Conservation (phyloP, 2,888 invertebrate species). For the Drosophila neonasuta region DNA sequence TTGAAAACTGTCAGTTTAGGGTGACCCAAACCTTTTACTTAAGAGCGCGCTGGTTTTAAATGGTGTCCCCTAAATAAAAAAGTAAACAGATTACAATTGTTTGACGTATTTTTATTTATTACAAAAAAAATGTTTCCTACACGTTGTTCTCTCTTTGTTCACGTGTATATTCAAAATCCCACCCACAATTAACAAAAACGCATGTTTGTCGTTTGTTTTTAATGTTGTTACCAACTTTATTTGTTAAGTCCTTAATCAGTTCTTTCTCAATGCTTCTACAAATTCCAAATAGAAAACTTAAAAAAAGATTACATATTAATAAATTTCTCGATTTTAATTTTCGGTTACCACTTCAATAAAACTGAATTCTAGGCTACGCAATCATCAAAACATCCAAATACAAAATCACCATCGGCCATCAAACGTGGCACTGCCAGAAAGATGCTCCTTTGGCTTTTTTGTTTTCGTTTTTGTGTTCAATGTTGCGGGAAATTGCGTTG, state of each 20-base stretch:
- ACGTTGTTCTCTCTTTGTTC: no score
- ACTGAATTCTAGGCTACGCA: conserved; percentile 60
- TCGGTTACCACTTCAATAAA: conserved; percentile 64
- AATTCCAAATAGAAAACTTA: conserved; percentile 74
- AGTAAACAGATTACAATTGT: not conserved
- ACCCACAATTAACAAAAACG: not conserved
- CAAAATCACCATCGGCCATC: conserved; percentile 15
- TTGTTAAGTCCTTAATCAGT: conserved; percentile 79
- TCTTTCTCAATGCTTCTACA: conserved; percentile 79
- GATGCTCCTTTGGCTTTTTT: conserved; percentile 11
- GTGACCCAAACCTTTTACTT: not conserved
- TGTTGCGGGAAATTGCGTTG: conserved; percentile 23
- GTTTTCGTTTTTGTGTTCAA: conserved; percentile 2
- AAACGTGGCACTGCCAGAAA: conserved; percentile 34
- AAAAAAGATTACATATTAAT: conserved; percentile 67
- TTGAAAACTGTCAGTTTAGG: not conserved
- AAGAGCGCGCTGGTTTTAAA: conserved; percentile 9
- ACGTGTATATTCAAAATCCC: not conserved
- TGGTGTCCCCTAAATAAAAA: not conserved
- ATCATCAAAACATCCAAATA: conserved; percentile 9
- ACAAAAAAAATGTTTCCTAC: no score
- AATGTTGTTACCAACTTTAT: conserved; percentile 78
- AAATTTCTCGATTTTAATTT: conserved; percentile 61
- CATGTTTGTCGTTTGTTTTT: conserved; percentile 50
- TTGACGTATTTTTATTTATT: no score